Base-by-base conservation (phyloP, 2,113 vertebrate species). In the Cervus canadensis region DNA sequence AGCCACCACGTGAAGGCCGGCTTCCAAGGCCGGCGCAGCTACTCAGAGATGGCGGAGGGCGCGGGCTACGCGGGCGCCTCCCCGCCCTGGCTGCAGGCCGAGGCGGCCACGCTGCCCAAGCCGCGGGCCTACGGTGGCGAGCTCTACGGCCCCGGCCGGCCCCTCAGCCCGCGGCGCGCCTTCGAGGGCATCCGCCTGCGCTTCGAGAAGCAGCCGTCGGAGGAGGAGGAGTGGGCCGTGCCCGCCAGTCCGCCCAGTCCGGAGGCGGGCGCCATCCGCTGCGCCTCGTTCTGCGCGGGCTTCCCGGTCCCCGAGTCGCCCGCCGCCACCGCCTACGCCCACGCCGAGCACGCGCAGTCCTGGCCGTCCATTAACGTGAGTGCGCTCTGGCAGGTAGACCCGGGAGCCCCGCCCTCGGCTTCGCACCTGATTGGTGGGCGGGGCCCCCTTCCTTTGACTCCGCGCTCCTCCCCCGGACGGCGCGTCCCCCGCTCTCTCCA, bases 321-420 rank as follows among this genome's bases (percentile, higher is more conserved):
- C 1, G 99, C 98, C 36, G 99, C 99, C 98, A 99, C 99, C 97
- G 99, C 99, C 98, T 99, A 99, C 93, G 26, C 98, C 98, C 94
- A 99, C 97, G 91, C 99, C 0, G 99, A 99, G 96, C 99, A 99
- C 56, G 99, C 99, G 54, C 99, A 99, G 99, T 99, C 99, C 98
- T 99, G 99, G 99, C 99, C 99, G 1, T 99, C 99, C 14, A 99
- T 99, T 97, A 99, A 99, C 0, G 99, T 99, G 98, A 99, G 99
- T 7, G 64, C 79, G 83, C 81, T 5, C 21, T 5, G 76, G n/a
- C 43, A 5, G 26, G 25, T 4, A 15, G 19, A 7, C 50, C 11
- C 33, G 33, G 50, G 79, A 40, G 36, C 7, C 30, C 83, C 16
- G 0, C 45, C 43, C 50, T 36, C 16, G 3, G 0, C 5, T 21